phyloP scores from a whole-genome alignment of 2,797 vertebrate species.

The Molossus alvarezi region DNA sequence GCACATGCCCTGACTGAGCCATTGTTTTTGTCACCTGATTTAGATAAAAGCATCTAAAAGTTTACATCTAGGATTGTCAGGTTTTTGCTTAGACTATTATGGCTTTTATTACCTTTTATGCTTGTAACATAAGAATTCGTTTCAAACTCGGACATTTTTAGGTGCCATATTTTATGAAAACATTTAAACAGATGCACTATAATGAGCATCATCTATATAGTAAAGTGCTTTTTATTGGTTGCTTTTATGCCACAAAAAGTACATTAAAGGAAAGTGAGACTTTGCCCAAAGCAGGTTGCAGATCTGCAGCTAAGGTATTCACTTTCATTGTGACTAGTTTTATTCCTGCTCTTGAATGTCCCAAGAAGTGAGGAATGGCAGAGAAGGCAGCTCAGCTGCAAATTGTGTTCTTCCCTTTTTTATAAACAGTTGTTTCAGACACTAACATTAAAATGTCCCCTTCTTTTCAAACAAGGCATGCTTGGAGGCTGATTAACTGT shows the following conservation, averaged over 20 bases:
- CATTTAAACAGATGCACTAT: not conserved
- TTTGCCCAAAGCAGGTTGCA: slow-evolving; percentile 75
- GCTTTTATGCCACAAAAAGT: slow-evolving; percentile 48
- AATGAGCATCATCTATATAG: not conserved
- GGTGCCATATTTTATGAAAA: slow-evolving; percentile 25
- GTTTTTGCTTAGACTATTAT: slow-evolving; percentile 48
- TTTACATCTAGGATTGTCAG: not conserved
- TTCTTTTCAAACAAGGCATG: slow-evolving; percentile 66
- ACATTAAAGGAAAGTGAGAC: slow-evolving; percentile 67
- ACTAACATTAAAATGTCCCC: slow-evolving; percentile 73
- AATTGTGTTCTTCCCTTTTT: slow-evolving; percentile 74
- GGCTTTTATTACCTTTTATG: slow-evolving; percentile 21
- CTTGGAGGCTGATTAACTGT: slow-evolving; percentile 23
- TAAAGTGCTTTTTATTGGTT: slow-evolving; percentile 4
- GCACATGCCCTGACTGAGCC: not conserved
- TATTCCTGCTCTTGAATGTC: not conserved
- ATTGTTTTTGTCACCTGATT: slow-evolving; percentile 37
- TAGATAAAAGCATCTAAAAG: slow-evolving; percentile 23
- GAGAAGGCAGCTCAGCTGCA: slow-evolving; percentile 17
- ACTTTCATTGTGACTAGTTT: not conserved
- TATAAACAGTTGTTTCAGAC: slow-evolving; percentile 17
- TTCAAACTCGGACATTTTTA: slow-evolving; percentile 48
- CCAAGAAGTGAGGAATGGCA: slow-evolving; percentile 68
- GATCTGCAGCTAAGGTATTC: slow-evolving; percentile 73
- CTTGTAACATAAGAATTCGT: not conserved